Evolutionary conservation across 2,888 invertebrate genomes (phyloP).

Genomic region (Eupithecia pulchellata): DNA sequence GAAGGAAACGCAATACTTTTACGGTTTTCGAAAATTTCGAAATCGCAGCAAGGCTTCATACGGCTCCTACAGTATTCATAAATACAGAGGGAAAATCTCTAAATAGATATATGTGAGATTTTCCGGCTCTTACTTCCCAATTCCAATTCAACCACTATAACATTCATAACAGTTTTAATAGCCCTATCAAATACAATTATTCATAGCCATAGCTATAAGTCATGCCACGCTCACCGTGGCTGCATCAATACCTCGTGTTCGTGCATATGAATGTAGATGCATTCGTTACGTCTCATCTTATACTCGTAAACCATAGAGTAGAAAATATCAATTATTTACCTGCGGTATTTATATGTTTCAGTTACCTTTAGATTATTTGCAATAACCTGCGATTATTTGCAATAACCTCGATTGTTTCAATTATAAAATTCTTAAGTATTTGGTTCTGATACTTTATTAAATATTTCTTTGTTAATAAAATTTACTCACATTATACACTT

Average conservation of each 20-base stretch:
- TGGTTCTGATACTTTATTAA: too few relatives aligned
- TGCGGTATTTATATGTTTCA: background rate
- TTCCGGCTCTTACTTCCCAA: background rate
- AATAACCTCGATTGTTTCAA: too few relatives aligned
- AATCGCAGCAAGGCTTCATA: too few relatives aligned
- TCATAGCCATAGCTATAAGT: background rate
- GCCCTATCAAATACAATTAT: slow-evolving; percentile 26
- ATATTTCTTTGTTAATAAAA: too few relatives aligned
- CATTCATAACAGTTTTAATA: slow-evolving; percentile 10
- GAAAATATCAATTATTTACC: background rate
- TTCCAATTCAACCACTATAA: background rate
- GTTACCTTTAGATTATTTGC: too few relatives aligned
- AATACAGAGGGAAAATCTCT: background rate
- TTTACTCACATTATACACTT: too few relatives aligned
- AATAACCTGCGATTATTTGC: too few relatives aligned
- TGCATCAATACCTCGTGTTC: slow-evolving; percentile 23
- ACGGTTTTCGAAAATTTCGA: too few relatives aligned
- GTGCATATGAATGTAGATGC: slow-evolving; percentile 22
- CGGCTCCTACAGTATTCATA: background rate
- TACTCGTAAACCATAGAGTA: background rate
- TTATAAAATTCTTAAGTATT: too few relatives aligned
- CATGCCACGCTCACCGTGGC: background rate
- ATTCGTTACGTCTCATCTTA: slow-evolving; percentile 13
- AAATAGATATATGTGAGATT: background rate
- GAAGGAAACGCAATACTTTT: too few relatives aligned